Conservation (phyloP, 2,888 invertebrate species). For the Drosophila mulleri region DNA sequence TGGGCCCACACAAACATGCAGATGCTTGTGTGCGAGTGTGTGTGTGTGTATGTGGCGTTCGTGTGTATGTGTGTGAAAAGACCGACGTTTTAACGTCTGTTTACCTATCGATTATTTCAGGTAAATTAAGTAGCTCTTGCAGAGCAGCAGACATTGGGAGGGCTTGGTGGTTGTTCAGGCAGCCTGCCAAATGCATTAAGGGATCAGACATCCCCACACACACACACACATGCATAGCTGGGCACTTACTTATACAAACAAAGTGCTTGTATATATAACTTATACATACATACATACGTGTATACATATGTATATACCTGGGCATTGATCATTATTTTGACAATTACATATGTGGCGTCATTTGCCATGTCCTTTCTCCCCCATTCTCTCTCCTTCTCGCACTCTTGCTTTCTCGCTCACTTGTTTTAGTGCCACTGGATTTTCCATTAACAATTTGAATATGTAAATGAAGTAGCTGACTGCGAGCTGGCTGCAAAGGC, state of each 20-base stretch:
- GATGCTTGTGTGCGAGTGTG: not conserved
- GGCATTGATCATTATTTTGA: slow-evolving; percentile 81
- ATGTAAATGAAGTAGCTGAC: slow-evolving; percentile 66
- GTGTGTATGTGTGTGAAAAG: slow-evolving; percentile 72
- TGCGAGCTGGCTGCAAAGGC: slow-evolving; percentile 13
- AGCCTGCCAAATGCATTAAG: slow-evolving; percentile 81
- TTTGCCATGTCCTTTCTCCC: slow-evolving; percentile 35
- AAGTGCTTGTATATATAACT: slow-evolving; percentile 31
- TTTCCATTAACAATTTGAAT: slow-evolving; percentile 82
- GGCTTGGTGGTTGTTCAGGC: slow-evolving; percentile 63
- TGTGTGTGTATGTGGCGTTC: slow-evolving; percentile 10
- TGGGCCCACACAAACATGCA: slow-evolving; percentile 25
- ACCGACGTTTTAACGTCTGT: slow-evolving; percentile 79
- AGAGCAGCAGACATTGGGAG: slow-evolving; percentile 33
- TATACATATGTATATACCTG: slow-evolving; percentile 18
- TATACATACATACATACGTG: not conserved
- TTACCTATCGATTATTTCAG: slow-evolving; percentile 83
- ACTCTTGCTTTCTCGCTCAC: not conserved
- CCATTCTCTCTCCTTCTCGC: not conserved
- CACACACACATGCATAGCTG: slow-evolving; percentile 52
- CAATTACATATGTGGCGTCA: slow-evolving; percentile 78
- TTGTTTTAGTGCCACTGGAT: slow-evolving; percentile 72
- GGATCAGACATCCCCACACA: slow-evolving; percentile 75
- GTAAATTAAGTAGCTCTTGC: slow-evolving; percentile 82
- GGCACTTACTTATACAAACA: slow-evolving; percentile 77